Percentiles rank a stretch among this genome's conserved stretches.
These are phyloP conservation scores for Sminthopsis crassicaudata DNA, from an alignment of 2,113 vertebrate genomes.

Conservation along the genomic window DNA sequence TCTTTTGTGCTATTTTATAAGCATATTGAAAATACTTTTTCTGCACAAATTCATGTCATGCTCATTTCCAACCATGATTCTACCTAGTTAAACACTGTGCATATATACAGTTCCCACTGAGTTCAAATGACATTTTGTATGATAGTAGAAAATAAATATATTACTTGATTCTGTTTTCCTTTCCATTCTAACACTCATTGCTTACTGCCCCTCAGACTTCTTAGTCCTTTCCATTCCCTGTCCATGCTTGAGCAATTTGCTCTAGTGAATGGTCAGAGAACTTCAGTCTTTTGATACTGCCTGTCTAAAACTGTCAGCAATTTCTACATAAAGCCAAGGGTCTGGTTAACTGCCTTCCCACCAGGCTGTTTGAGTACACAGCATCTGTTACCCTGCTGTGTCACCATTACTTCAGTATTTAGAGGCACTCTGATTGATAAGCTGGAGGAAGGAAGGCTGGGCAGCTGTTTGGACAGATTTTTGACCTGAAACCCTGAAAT, in stretches of 20 bases:
- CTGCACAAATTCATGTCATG: not conserved
- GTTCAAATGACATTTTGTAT: not conserved
- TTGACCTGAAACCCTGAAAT: constrained; percentile 21
- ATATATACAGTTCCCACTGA: not conserved
- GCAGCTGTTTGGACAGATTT: not conserved
- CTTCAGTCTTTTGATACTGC: constrained; percentile 31
- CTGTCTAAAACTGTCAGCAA: not conserved
- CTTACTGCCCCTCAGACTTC: not conserved
- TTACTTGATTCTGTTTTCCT: not conserved
- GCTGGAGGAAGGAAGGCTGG: not conserved
- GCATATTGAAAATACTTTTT: not conserved
- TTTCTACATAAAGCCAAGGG: constrained; percentile 34
- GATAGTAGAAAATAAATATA: not conserved
- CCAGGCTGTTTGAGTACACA: not conserved
- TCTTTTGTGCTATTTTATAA: not conserved
- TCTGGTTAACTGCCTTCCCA: not conserved
- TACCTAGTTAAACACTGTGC: not conserved
- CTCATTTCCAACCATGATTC: not conserved
- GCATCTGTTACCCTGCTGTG: constrained; percentile 12
- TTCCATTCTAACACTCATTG: not conserved
- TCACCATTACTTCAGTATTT: not conserved
- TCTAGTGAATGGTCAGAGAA: constrained; percentile 36
- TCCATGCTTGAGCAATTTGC: not conserved
- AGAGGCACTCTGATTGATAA: constrained; percentile 33
- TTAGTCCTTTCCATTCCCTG: not conserved